These are phyloP conservation scores for Lobophora halterata DNA, from an alignment of 2,888 invertebrate species.

Conservation along the genomic window DNA sequence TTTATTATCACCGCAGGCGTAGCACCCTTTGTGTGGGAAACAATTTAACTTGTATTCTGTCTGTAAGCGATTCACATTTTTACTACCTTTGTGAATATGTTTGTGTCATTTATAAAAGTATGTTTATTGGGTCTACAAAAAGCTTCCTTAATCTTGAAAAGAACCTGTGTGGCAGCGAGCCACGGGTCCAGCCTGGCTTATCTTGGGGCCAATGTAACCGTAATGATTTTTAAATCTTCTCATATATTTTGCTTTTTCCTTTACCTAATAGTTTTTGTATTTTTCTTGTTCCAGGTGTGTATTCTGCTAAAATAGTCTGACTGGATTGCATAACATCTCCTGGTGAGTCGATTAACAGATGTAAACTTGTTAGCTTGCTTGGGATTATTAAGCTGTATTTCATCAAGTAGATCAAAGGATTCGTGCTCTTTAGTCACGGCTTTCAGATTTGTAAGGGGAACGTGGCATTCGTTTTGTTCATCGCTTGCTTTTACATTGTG, in stretches of 20 bases:
- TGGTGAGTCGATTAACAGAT: slow-evolving; percentile 30
- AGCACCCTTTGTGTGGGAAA: slow-evolving; percentile 52
- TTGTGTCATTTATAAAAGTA: slow-evolving; percentile 10
- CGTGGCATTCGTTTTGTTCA: slow-evolving; percentile 23
- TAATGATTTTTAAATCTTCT: not conserved
- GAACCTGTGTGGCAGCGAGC: slow-evolving; percentile 2
- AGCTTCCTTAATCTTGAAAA: slow-evolving; percentile 2
- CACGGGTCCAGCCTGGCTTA: not conserved
- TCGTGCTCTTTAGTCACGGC: slow-evolving; percentile 21
- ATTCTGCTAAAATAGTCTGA: slow-evolving; percentile 21
- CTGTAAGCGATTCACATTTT: slow-evolving; percentile 46
- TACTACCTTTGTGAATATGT: slow-evolving; percentile 28
- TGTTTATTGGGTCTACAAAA: slow-evolving; percentile 8
- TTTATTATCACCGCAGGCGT: slow-evolving; percentile 53
- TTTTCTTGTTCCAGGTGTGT: slow-evolving; percentile 69
- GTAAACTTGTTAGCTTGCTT: slow-evolving; percentile 18
- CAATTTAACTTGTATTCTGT: slow-evolving; percentile 50
- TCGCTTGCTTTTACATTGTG: slow-evolving; percentile 20
- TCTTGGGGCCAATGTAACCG: not conserved
- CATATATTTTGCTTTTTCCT: too few relatives aligned
- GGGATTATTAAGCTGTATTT: slow-evolving; percentile 20
- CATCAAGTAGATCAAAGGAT: slow-evolving; percentile 25
- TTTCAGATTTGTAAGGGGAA: slow-evolving; percentile 19
- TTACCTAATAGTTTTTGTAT: too few relatives aligned
- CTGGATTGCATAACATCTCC: slow-evolving; percentile 21